Base-by-base conservation (phyloP, 2,888 invertebrate genomes). In the Melikaiella ostensackeni region DNA sequence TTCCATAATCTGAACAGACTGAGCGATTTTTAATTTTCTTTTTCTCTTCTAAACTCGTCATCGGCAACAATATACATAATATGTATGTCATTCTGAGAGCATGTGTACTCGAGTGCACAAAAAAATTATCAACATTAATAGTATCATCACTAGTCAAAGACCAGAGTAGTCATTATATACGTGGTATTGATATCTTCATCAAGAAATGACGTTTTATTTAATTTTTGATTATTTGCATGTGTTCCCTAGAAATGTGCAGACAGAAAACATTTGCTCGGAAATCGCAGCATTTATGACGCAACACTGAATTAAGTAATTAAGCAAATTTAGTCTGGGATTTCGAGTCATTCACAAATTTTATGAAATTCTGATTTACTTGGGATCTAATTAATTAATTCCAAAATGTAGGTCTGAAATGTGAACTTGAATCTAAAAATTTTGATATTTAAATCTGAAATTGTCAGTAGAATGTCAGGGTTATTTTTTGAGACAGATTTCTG, bases 201-300 rank as follows among this genome's bases (percentile, higher is more conserved):
- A 50, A n/a, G 66, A n/a, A 30, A 66, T 66, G 46, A 42, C 42
- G 64, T 27, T 27, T 66, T 66, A 42, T 46, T 66, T 16, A 66
- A 46, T 46, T 46, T 66, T 46, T 11, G 30, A 66, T 66, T 50
- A 27, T 66, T 66, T 66, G 9, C 9, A n/a, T n/a, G 46, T 8
- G 16, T n/a, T 66, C 46, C 19, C 27, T 24, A 42, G 46, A 66
- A 66, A 9, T 27, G 4, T n/a, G n/a, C n/a, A n/a, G n/a, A n/a
- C n/a, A n/a, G n/a, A n/a, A n/a, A n/a, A n/a, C n/a, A n/a, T n/a
- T n/a, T n/a, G n/a, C n/a, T n/a, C n/a, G n/a, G n/a, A n/a, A n/a
- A n/a, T n/a, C n/a, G n/a, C n/a, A n/a, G n/a, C n/a, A n/a, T n/a
- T n/a, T n/a, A n/a, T n/a, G n/a, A n/a, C n/a, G n/a, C n/a, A n/a